Conservation (phyloP, 2,113 vertebrate species). For the Otus sunia region DNA sequence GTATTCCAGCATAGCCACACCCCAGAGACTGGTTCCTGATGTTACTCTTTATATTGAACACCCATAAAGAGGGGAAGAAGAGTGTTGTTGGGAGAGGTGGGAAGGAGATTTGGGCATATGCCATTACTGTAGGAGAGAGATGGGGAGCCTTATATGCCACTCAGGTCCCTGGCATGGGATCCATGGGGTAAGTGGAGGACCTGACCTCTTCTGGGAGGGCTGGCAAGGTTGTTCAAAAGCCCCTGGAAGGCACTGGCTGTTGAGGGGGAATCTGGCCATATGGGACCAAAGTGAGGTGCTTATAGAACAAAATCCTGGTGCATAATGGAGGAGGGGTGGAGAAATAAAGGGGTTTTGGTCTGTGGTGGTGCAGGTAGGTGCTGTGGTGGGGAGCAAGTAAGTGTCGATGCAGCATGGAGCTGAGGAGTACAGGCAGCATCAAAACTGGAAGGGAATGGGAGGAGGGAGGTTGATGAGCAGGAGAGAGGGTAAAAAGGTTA, state of each 20-base stretch:
- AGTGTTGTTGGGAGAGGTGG: background rate
- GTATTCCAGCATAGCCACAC: background rate
- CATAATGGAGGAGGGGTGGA: background rate
- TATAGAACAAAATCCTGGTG: background rate
- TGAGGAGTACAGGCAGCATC: background rate
- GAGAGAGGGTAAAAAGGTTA: background rate
- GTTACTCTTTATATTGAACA: background rate
- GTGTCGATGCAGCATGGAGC: rapidly evolving
- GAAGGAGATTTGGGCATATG: background rate
- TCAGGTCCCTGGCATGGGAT: rapidly evolving
- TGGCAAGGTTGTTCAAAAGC: background rate
- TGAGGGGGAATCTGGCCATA: background rate
- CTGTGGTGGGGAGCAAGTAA: background rate
- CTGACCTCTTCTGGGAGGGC: background rate
- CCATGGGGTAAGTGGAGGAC: background rate
- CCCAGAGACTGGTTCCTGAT: background rate
- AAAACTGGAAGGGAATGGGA: background rate
- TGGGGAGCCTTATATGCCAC: rapidly evolving
- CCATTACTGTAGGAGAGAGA: background rate
- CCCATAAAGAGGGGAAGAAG: background rate
- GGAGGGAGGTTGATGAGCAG: background rate
- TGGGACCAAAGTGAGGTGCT: background rate
- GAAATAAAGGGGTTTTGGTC: background rate
- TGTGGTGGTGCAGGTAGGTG: background rate
- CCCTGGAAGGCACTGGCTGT: background rate